Evolutionary conservation across 1,140 invertebrate genomes (phyloP).

Genomic region (Bombus waltoni): DNA sequence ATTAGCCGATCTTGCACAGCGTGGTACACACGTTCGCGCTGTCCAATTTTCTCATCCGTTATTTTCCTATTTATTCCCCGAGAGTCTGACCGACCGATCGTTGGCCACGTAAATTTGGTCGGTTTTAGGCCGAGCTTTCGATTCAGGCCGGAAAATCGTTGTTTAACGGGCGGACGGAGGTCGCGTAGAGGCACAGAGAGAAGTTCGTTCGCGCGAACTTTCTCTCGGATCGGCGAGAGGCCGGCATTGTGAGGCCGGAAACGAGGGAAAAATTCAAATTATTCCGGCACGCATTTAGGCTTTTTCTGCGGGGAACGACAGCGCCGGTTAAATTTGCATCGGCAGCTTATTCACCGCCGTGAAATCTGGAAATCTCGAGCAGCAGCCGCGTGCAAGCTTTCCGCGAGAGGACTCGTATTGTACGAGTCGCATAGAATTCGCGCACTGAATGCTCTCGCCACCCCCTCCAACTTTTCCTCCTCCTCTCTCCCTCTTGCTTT

Average conservation of each 20-base stretch:
- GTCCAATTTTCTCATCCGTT: background rate
- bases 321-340: constrained; percentile 43
- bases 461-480: background rate
- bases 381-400: constrained; percentile 40
- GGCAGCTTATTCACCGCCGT: constrained; percentile 49
- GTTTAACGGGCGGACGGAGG: background rate
- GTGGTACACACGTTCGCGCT: too few species aligned
- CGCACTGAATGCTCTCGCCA: constrained; percentile 22
- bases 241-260: background rate
- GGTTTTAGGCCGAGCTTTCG: background rate
- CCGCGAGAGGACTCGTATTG: constrained; percentile 54
- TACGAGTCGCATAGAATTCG: constrained; percentile 52
- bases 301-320: constrained; percentile 30
- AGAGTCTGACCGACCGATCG: background rate
- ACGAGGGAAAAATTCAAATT: constrained; percentile 39
- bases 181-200: background rate
- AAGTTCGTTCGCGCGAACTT: constrained; percentile 32
- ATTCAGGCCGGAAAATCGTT: constrained; percentile 1
- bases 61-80: background rate
- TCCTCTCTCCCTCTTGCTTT: background rate
- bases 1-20: constrained; percentile 1
- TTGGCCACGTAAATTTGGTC: background rate
- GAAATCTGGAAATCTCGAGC: constrained; percentile 50
- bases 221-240: constrained; percentile 24
- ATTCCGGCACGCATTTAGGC: constrained; percentile 34